Percentiles rank a stretch among this genome's conserved stretches.
Evolutionary conservation across 2,888 invertebrate species (phyloP).

Genomic region (Euplagia quadripunctaria): DNA sequence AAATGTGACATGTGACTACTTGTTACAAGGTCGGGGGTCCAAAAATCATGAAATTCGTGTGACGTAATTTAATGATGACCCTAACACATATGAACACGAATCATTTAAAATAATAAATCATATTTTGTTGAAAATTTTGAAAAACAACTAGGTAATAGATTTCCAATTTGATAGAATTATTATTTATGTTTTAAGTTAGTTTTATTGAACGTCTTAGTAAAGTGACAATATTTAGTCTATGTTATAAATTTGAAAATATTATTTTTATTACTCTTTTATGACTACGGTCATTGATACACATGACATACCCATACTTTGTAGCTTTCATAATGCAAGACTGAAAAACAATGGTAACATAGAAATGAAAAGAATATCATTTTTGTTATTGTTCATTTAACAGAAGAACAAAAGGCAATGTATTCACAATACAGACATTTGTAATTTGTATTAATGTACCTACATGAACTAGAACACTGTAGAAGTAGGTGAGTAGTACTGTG

Average conservation of each 20-base stretch:
- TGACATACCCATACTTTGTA: background rate
- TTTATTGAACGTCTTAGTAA: slow-evolving; percentile 15
- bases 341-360: background rate
- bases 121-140: background rate
- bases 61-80: too few relatives aligned
- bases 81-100: background rate
- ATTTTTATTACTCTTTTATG: slow-evolving; percentile 41
- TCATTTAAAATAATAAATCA: background rate
- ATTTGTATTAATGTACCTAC: background rate
- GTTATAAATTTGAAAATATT: slow-evolving; percentile 52
- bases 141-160: background rate
- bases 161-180: background rate
- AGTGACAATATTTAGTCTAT: slow-evolving; percentile 45
- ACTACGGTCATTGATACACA: slow-evolving; percentile 28
- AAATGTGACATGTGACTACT: too few relatives aligned
- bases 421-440: background rate
- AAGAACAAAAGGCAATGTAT: background rate
- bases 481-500: background rate
- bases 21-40: too few relatives aligned
- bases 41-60: too few relatives aligned
- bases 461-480: background rate
- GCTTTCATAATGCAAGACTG: slow-evolving; percentile 21
- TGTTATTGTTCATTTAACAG: background rate
- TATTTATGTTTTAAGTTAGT: background rate
- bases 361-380: background rate